These are phyloP conservation scores for Tiaroga cobitis DNA, from an alignment of 2,797 vertebrate genomes.

Conservation along the genomic window DNA sequence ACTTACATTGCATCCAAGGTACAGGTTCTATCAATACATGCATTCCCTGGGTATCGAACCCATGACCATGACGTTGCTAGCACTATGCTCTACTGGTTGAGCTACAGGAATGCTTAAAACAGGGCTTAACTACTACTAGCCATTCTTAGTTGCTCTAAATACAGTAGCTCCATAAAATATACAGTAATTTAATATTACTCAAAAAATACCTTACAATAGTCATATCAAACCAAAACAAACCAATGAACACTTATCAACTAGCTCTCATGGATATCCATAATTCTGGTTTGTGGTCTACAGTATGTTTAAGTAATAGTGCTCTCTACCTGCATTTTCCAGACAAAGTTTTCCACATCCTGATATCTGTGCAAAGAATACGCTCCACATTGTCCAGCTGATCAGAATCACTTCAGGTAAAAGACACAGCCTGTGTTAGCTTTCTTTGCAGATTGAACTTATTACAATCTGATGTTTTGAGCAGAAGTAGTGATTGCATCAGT, in stretches of 20 bases:
- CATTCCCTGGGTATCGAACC: neutral
- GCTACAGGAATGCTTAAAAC: neutral
- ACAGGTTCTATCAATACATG: neutral
- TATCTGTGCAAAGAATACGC: neutral
- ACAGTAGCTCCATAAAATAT: neutral
- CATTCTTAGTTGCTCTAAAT: neutral
- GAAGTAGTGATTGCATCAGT: neutral
- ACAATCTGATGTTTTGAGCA: neutral
- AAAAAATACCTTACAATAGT: neutral
- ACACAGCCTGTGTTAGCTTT: neutral
- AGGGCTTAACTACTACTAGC: neutral
- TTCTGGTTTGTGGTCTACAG: too few species aligned
- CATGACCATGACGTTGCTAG: neutral
- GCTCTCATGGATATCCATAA: too few species aligned
- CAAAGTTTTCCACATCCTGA: neutral
- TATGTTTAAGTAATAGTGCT: neutral
- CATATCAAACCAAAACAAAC: neutral
- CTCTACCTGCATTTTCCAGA: conserved; percentile 2
- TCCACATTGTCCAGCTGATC: neutral
- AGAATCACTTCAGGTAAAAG: neutral
- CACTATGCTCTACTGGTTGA: neutral
- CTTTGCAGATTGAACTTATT: neutral
- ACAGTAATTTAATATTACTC: neutral
- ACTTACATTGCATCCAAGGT: neutral
- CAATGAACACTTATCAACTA: neutral